Conservation (phyloP, 2,888 invertebrate genomes). For the Lasioglossum leucozonium region DNA sequence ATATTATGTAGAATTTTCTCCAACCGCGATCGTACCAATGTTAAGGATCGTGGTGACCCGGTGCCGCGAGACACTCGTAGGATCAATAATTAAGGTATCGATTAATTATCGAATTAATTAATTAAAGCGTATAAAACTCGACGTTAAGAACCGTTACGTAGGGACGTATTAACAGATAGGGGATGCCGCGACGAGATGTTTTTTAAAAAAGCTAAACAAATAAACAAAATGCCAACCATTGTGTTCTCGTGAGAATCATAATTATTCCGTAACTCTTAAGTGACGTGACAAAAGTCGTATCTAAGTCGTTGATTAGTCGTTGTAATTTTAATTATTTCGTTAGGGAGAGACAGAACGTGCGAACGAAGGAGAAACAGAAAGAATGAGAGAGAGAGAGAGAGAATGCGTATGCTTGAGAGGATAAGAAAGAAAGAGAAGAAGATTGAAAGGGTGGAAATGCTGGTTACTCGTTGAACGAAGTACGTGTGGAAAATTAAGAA, state of each 20-base stretch:
- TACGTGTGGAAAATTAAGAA: neutral
- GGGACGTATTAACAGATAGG: slow-evolving; percentile 74
- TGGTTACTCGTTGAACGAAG: neutral
- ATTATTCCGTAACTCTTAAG: slow-evolving; percentile 80
- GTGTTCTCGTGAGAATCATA: slow-evolving; percentile 81
- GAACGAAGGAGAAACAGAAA: neutral
- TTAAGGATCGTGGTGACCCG: slow-evolving; percentile 35
- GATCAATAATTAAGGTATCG: slow-evolving; percentile 76
- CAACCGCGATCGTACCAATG: slow-evolving; percentile 52
- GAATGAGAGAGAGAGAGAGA: neutral
- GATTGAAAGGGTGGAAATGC: slow-evolving; percentile 4
- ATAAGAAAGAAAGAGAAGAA: neutral
- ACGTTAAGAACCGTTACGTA: slow-evolving; percentile 73
- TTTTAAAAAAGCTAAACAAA: slow-evolving; percentile 57
- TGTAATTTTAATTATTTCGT: slow-evolving; percentile 76
- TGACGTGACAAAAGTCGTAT: slow-evolving; percentile 69
- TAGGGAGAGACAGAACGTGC: slow-evolving; percentile 52
- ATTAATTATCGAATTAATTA: slow-evolving; percentile 78
- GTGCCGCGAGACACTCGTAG: slow-evolving; percentile 51
- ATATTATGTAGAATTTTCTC: slow-evolving; percentile 72
- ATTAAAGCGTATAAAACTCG: slow-evolving; percentile 73
- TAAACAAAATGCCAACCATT: slow-evolving; percentile 79
- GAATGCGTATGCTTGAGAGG: neutral
- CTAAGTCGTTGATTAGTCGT: slow-evolving; percentile 80
- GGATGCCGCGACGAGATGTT: slow-evolving; percentile 67